Evolutionary conservation across 92 coral and sea anemone species (phyloP).

Genomic region (Pocillopora meandrina): DNA sequence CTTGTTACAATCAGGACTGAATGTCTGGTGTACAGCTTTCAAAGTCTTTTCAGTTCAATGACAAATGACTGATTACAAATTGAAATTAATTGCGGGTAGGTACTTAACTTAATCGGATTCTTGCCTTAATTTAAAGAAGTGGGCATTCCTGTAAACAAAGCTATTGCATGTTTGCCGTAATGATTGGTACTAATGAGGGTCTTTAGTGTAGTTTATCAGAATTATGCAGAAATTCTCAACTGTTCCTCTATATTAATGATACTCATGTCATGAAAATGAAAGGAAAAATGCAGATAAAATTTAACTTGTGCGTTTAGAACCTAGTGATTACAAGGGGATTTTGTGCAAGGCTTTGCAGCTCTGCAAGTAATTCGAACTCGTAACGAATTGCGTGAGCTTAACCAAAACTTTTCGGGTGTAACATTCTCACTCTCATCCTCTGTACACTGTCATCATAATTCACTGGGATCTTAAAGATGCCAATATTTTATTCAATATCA

Average conservation of each 20-base stretch:
- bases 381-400: conserved; percentile 19
- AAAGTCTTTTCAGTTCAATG: conserved; percentile 8
- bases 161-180: conserved; percentile 14
- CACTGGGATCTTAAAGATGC: conserved; percentile 17
- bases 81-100: conserved; percentile 31
- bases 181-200: background rate
- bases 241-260: conserved; percentile 5
- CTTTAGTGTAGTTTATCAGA: conserved; percentile 22
- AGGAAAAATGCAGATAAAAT: background rate
- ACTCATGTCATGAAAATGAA: background rate
- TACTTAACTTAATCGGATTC: conserved; percentile 42
- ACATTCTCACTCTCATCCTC: conserved; percentile 30
- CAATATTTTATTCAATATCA: conserved; percentile 35
- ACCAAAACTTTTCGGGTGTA: conserved; percentile 3
- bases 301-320: background rate
- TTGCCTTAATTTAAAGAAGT: conserved; percentile 31
- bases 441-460: conserved; percentile 22
- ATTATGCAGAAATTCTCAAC: conserved; percentile 10
- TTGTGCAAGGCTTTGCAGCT: background rate
- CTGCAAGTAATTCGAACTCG: background rate
- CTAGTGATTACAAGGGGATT: background rate
- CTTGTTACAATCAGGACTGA: background rate
- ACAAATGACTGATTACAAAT: conserved; percentile 12
- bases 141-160: conserved; percentile 44
- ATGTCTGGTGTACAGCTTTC: background rate